Base-by-base conservation (phyloP, 1,140 invertebrate species). In the Nasonia longicornis region DNA sequence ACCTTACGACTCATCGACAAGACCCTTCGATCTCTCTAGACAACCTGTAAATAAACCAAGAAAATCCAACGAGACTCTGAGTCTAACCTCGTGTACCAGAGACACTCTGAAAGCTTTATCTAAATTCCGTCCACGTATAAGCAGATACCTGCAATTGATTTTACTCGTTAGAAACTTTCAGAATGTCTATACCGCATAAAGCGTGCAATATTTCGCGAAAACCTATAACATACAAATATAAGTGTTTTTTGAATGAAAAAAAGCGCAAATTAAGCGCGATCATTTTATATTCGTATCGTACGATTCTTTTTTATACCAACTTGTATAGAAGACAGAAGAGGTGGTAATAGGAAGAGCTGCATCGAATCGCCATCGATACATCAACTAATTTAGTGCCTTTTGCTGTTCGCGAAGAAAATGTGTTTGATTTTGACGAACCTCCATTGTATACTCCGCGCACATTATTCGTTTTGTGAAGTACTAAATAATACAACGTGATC, bases 1-100 rank as follows among this genome's bases (percentile, higher is more conserved):
- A 93, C 93, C 4, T 87, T 95, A 48, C 91, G 94, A 77, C 93
- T 94, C 86, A 94, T 95, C 58, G 92, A 93, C 76, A 95, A 95
- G 84, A 93, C 94, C 45, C 87, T 95, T 71, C 93, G 93, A 81
- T 91, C 89, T 67, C 87, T 95, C 26, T 92, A 91, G 16, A 6
- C 63, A 75, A n/a, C 38, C 45, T 83, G 82, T 83, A 80, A n/a
- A 77, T 80, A 78, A 31, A 75, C 29, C 16, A 58, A 58, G 52
- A 20, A 58, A 58, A n/a, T 2, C 48, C 14, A 58, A 58, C 20
- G 16, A 58, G 16, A 48, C 45, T 48, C 12, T 4, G 45, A 48
- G 12, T 48, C 45, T 48, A 16, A 48, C 14, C 12, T 48, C 45
- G 45, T 48, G 45, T 48, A 48, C 45, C 45, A 48, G 10, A 48